phyloP scores from a whole-genome alignment of 2,113 vertebrate species.

The Aegithalos caudatus region DNA sequence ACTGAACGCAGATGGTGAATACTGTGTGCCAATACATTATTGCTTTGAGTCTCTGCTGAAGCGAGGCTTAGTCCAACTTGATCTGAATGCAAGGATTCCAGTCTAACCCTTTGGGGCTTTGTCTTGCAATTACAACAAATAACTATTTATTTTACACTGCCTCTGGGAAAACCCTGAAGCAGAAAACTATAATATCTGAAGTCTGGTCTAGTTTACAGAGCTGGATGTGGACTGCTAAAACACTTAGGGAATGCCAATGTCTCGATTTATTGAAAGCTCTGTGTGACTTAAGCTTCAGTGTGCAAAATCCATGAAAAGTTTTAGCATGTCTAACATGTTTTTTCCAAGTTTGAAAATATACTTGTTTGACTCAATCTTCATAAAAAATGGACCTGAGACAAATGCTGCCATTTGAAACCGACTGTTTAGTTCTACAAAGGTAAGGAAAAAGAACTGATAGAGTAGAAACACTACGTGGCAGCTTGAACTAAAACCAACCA shows the following conservation, averaged over 20 bases:
- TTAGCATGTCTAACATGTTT: background rate
- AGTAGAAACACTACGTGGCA: slow-evolving; percentile 10
- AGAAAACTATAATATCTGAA: slow-evolving; percentile 77
- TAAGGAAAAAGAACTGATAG: background rate
- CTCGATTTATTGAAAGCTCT: slow-evolving; percentile 70
- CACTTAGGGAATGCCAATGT: slow-evolving; percentile 73
- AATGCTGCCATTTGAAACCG: background rate
- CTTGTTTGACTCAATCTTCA: background rate
- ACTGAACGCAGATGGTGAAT: slow-evolving; percentile 57
- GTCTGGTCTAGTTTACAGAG: slow-evolving; percentile 76
- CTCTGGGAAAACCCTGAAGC: slow-evolving; percentile 74
- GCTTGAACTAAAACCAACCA: background rate
- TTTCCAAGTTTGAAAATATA: background rate
- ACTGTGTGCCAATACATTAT: slow-evolving; percentile 68
- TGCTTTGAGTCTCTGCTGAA: slow-evolving; percentile 65
- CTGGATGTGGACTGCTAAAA: slow-evolving; percentile 76
- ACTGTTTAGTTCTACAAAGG: background rate
- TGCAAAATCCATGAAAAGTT: slow-evolving; percentile 4
- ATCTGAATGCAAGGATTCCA: slow-evolving; percentile 74
- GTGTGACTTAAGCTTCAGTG: slow-evolving; percentile 18
- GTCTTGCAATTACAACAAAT: slow-evolving; percentile 79
- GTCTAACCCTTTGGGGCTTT: slow-evolving; percentile 72
- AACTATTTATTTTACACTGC: slow-evolving; percentile 80
- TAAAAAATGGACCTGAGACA: background rate
- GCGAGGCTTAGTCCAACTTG: slow-evolving; percentile 58